These are phyloP conservation scores for Aldabrachelys gigantea DNA, from an alignment of 2,113 vertebrate species.

Conservation along the genomic window DNA sequence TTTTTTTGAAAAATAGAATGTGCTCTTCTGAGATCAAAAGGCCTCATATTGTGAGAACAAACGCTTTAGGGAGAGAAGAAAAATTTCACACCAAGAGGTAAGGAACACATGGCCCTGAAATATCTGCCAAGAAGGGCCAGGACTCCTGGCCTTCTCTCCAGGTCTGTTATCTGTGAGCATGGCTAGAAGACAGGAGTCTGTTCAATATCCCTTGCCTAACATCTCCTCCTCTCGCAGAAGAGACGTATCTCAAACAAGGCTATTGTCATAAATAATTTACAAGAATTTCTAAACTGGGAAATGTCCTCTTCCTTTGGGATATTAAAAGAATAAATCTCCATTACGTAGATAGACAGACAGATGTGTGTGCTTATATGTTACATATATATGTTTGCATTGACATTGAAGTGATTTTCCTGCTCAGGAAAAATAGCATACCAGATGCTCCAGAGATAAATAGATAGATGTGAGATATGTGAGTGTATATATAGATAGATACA, in stretches of 20 bases:
- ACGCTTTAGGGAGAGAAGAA: slow-evolving; percentile 64
- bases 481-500: background rate
- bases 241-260: background rate
- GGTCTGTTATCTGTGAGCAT: background rate
- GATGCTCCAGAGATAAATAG: background rate
- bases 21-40: slow-evolving; percentile 77
- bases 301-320: slow-evolving; percentile 52
- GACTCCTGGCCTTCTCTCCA: background rate
- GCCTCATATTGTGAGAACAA: slow-evolving; percentile 77
- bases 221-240: background rate
- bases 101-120: slow-evolving; percentile 79
- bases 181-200: background rate
- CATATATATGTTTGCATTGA: background rate
- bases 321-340: slow-evolving; percentile 54
- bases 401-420: background rate
- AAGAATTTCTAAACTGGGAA: background rate
- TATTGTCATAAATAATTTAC: slow-evolving; percentile 14
- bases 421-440: slow-evolving; percentile 17
- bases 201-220: background rate
- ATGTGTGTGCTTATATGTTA: background rate
- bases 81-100: slow-evolving; percentile 74
- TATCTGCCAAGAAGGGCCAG: background rate
- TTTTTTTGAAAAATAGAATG: background rate
- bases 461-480: background rate
- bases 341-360: background rate